Conservation (phyloP, 2,888 invertebrate species). For the Ametastegia equiseti region DNA sequence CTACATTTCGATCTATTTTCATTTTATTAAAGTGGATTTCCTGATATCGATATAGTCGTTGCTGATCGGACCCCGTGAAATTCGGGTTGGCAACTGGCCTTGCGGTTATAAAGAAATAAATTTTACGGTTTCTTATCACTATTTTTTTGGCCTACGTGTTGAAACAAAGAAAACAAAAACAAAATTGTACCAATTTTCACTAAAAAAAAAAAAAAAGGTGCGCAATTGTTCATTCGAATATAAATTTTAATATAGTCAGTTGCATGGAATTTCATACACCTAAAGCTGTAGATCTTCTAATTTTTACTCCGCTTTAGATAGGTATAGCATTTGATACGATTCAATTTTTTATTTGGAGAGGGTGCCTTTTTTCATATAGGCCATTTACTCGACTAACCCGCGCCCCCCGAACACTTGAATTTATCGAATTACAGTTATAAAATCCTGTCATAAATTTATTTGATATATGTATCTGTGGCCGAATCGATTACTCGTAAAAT, state of each 20-base stretch:
- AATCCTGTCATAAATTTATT: slow-evolving; percentile 27
- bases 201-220: too few species aligned
- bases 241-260: not conserved
- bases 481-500: slow-evolving; percentile 44
- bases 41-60: slow-evolving; percentile 30
- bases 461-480: not conserved
- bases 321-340: not conserved
- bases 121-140: not conserved
- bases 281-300: not conserved
- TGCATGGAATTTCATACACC: not conserved
- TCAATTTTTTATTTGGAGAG: not conserved
- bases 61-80: slow-evolving; percentile 35
- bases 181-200: too few species aligned
- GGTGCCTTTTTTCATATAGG: not conserved
- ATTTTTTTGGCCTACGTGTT: not conserved
- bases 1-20: slow-evolving; percentile 40
- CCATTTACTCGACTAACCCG: not conserved
- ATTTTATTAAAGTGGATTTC: slow-evolving; percentile 46
- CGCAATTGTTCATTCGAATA: not conserved
- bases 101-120: not conserved
- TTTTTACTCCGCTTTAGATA: not conserved
- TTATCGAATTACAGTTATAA: slow-evolving; percentile 28
- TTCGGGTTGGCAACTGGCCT: not conserved
- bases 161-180: too few species aligned
- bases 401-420: not conserved